Conservation (phyloP, 2,113 vertebrate genomes). For the Lipophrys pholis region DNA sequence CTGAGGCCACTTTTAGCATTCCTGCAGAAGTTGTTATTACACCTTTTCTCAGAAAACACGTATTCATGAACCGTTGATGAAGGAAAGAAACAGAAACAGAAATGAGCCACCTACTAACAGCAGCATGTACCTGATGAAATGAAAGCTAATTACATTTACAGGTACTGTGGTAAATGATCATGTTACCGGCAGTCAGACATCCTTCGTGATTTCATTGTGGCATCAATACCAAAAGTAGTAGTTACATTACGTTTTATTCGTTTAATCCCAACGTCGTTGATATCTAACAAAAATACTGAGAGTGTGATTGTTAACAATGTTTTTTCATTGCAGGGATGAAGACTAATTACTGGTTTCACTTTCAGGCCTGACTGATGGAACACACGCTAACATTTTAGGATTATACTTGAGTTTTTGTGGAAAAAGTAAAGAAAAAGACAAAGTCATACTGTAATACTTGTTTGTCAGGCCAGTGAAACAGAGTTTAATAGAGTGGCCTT, state of each 20-base stretch:
- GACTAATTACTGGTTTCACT: not conserved
- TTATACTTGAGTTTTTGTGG: not conserved
- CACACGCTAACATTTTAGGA: not conserved
- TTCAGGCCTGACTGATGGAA: not conserved
- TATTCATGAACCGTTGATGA: not conserved
- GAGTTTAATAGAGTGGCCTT: slow-evolving; percentile 7
- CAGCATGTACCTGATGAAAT: too few relatives aligned
- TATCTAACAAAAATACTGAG: not conserved
- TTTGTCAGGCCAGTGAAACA: not conserved
- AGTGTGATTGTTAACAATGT: slow-evolving; percentile 6
- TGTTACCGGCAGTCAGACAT: too few relatives aligned
- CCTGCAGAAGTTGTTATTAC: too few relatives aligned
- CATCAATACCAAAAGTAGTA: too few relatives aligned
- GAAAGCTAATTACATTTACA: too few relatives aligned
- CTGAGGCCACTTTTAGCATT: too few relatives aligned
- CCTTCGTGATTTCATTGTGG: too few relatives aligned
- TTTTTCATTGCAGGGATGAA: not conserved
- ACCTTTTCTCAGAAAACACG: too few relatives aligned
- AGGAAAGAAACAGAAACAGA: slow-evolving; percentile 1
- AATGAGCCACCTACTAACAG: too few relatives aligned
- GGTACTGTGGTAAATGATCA: too few relatives aligned
- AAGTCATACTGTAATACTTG: not conserved
- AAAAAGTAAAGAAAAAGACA: not conserved
- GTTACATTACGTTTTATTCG: too few relatives aligned
- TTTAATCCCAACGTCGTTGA: too few relatives aligned